phyloP scores from a whole-genome alignment of 2,888 invertebrate species.

The Lasius fuliginosus region DNA sequence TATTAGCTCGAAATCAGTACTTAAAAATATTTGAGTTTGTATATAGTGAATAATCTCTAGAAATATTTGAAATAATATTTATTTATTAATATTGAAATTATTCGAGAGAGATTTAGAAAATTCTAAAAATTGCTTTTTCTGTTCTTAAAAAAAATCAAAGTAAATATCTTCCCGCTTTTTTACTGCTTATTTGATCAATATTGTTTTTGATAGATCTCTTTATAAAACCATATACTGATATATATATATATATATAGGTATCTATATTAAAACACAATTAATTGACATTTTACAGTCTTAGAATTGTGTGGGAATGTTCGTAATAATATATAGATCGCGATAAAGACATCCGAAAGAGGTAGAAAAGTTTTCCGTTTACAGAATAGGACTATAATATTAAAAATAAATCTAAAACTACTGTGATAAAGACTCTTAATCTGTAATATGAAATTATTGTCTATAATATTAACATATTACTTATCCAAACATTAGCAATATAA shows the following conservation, averaged over 20 bases:
- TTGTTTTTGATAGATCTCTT: slow-evolving; percentile 1
- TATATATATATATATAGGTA: background rate
- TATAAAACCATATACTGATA: background rate
- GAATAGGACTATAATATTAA: slow-evolving; percentile 38
- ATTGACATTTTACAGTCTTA: slow-evolving; percentile 9
- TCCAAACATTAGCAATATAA: slow-evolving; percentile 11
- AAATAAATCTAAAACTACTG: slow-evolving; percentile 58
- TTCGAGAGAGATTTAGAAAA: background rate
- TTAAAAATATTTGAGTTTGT: slow-evolving; percentile 2
- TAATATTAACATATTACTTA: slow-evolving; percentile 36
- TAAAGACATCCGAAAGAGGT: slow-evolving; percentile 5
- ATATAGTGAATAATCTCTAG: slow-evolving; percentile 11
- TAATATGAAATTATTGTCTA: slow-evolving; percentile 36
- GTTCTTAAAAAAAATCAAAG: background rate
- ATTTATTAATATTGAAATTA: slow-evolving; percentile 8
- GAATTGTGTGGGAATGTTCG: background rate
- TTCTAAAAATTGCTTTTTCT: background rate
- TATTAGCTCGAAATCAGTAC: background rate
- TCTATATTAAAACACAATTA: background rate
- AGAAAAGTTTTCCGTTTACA: slow-evolving; percentile 1
- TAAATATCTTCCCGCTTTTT: background rate
- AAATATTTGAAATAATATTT: background rate
- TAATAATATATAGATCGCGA: slow-evolving; percentile 1
- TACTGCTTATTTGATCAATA: background rate
- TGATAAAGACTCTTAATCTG: slow-evolving; percentile 56